These are phyloP conservation scores for Crotophaga sulcirostris DNA, from an alignment of 2,113 vertebrate genomes.

Conservation along the genomic window DNA sequence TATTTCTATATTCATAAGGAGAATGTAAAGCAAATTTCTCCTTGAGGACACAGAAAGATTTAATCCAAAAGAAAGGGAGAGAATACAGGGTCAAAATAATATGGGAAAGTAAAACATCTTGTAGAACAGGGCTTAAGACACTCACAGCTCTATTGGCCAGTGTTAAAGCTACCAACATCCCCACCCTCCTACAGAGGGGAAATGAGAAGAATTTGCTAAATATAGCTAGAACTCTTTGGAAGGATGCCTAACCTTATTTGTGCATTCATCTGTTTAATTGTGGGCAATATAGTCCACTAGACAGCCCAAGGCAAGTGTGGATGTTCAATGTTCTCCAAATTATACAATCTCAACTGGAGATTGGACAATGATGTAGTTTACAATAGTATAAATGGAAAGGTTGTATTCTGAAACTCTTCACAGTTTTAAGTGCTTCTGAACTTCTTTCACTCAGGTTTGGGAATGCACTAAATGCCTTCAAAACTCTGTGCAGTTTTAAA, in stretches of 20 bases:
- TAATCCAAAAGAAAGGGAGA: background rate
- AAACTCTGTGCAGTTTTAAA: background rate
- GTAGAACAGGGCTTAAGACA: background rate
- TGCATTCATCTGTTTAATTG: slow-evolving; percentile 61
- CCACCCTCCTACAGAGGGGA: slow-evolving; percentile 43
- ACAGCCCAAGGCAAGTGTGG: background rate
- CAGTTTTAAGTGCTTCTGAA: background rate
- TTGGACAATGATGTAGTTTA: background rate
- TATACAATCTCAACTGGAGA: background rate
- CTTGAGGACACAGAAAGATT: background rate
- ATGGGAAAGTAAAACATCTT: background rate
- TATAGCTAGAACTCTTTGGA: slow-evolving; percentile 45
- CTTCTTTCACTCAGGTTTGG: background rate
- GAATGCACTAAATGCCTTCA: background rate
- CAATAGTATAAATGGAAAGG: background rate
- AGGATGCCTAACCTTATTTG: slow-evolving; percentile 52
- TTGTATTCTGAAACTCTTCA: background rate
- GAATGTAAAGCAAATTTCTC: background rate
- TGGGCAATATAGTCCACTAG: slow-evolving; percentile 45
- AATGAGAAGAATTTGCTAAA: slow-evolving; percentile 61
- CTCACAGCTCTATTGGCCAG: background rate
- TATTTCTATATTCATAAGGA: background rate
- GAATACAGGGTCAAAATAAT: background rate
- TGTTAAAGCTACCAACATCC: slow-evolving; percentile 6
- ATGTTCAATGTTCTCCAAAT: slow-evolving; percentile 19